Evolutionary conservation across 2,797 vertebrate genomes (phyloP), one percentile per base, ranked within the genome.

Genomic region (Lepidocolaptes lacrymiger): DNA sequence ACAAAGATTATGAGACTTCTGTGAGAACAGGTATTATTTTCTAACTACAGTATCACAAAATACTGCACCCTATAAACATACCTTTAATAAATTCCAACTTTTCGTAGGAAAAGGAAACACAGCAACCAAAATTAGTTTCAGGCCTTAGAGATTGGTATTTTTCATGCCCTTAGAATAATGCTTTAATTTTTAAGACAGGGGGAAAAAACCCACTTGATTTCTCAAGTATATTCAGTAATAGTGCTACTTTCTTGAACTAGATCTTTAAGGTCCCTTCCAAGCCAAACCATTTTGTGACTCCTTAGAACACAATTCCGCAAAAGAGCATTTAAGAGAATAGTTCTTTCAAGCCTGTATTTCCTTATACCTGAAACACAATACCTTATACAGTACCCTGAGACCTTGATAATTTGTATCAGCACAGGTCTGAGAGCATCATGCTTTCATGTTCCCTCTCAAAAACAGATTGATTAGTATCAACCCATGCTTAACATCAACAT

Each of bases 161-260:
- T 71, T 72, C 49, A 59, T 6, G 30, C 6, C 15, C 15, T 44
- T 72, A 55, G 20, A 87, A 82, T 11, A 63, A 72, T 0, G 6
- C 10, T 32, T 71, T 10, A 26, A 4, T 67, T 75, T 62, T 44
- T 61, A 81, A 91, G 18, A 64, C 2, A 9, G 4, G 23, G 1
- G 21, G 46, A 59, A 0, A 1, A 5, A n/a, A 14, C 1, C 12
- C 10, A 5, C 0, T 5, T 15, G 14, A 51, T 49, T 89, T 58
- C 27, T 81, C 7, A 18, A 21, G 32, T 55, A 62, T 26, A 62
- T 26, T 43, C 30, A 81, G 8, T 14, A 84, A 55, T 1, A 80
- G 39, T 9, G 12, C 30, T 21, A 39, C 30, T 28, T 71, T 27
- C 52, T 48, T 79, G 30, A 85, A 24, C 2, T 2, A 48, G 4